Conservation (phyloP, 2,888 invertebrate species). For the Tiliacea citrago region DNA sequence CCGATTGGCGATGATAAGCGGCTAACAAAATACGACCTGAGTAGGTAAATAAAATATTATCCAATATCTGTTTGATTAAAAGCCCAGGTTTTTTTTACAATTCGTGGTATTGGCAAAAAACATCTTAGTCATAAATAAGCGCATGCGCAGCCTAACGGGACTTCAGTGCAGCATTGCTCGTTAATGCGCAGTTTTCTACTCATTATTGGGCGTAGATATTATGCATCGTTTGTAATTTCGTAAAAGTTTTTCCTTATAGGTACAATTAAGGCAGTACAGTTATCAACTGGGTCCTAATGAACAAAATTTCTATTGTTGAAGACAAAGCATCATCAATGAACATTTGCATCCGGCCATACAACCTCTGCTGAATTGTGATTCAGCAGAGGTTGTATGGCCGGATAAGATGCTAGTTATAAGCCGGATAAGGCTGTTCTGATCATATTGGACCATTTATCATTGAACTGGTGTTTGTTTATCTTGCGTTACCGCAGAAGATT, state of each 20-base stretch:
- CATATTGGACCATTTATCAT: neutral
- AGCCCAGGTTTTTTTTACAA: conserved; percentile 8
- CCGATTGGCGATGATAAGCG: conserved; percentile 29
- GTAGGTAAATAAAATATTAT: conserved; percentile 17
- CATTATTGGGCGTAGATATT: conserved; percentile 21
- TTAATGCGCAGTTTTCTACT: conserved; percentile 21
- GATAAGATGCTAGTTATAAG: no score
- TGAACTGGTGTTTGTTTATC: neutral
- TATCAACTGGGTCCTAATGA: neutral
- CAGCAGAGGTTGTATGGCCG: no score
- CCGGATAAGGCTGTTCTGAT: no score
- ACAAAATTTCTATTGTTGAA: conserved; percentile 11
- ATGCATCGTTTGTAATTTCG: neutral
- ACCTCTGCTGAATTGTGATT: neutral
- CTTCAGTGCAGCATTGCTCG: conserved; percentile 1
- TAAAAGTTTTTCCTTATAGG: conserved; percentile 7
- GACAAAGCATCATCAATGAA: neutral
- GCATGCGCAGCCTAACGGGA: conserved; percentile 29
- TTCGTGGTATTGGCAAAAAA: conserved; percentile 31
- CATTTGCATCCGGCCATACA: neutral
- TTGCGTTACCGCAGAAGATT: neutral
- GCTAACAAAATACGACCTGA: conserved; percentile 8
- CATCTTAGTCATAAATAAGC: conserved; percentile 39
- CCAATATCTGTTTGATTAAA: conserved; percentile 6
- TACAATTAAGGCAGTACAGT: neutral